Conservation (phyloP, 2,888 invertebrate genomes). For the Polydrusus cervinus region DNA sequence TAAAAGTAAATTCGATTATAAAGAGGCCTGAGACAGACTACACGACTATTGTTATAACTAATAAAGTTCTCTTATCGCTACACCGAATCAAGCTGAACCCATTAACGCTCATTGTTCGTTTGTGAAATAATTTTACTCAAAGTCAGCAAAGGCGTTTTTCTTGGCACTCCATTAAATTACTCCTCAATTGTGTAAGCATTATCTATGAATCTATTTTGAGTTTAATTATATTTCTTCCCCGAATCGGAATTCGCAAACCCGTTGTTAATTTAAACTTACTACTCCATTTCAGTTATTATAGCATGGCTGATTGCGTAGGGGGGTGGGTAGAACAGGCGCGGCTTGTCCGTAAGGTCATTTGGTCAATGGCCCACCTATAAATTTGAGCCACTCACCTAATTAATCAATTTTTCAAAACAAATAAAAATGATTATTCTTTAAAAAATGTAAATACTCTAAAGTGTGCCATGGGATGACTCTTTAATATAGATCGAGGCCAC, state of each 20-base stretch:
- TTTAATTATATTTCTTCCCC: slow-evolving; percentile 16
- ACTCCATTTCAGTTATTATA: slow-evolving; percentile 44
- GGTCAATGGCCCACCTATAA: too few species aligned
- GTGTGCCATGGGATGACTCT: too few species aligned
- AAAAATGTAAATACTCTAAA: too few species aligned
- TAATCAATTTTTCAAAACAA: too few species aligned
- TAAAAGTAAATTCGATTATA: slow-evolving; percentile 17
- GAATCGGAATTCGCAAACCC: slow-evolving; percentile 16
- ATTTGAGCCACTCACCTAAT: too few species aligned
- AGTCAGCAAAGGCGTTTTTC: slow-evolving; percentile 46
- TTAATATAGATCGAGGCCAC: too few species aligned
- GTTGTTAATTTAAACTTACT: slow-evolving; percentile 46
- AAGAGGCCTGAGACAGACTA: slow-evolving; percentile 13
- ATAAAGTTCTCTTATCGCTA: slow-evolving; percentile 49
- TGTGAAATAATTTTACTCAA: slow-evolving; percentile 34
- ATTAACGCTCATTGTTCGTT: slow-evolving; percentile 51
- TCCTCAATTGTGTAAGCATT: slow-evolving; percentile 47
- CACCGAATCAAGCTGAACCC: slow-evolving; percentile 44
- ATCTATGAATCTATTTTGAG: slow-evolving; percentile 50
- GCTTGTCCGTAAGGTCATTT: too few species aligned
- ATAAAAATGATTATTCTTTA: too few species aligned
- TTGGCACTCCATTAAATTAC: slow-evolving; percentile 43
- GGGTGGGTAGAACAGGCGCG: slow-evolving; percentile 23
- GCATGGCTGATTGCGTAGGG: slow-evolving; percentile 43
- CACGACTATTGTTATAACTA: slow-evolving; percentile 40